Conservation (phyloP, 2,797 vertebrate species). For the Knipowitschia caucasica region DNA sequence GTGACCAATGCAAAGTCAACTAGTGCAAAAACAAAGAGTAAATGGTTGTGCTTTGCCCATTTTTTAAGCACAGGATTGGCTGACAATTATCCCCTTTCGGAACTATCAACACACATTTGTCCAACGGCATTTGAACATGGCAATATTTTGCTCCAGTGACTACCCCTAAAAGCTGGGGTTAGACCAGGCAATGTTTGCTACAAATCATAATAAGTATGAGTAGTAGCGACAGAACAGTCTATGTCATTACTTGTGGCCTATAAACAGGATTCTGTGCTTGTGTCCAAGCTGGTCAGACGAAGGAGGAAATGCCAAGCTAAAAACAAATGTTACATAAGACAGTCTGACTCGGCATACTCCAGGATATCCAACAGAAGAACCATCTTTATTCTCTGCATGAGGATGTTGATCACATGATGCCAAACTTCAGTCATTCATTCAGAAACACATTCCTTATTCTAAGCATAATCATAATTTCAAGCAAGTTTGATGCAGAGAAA, state of each 20-base stretch:
- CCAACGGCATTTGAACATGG: too few relatives aligned
- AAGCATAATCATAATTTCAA: too few relatives aligned
- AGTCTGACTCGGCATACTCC: conserved; percentile 2
- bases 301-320: conserved; percentile 38
- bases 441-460: conserved; percentile 8
- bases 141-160: too few relatives aligned
- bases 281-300: conserved; percentile 13
- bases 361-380: conserved; percentile 18
- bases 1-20: conserved; percentile 23
- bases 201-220: too few relatives aligned
- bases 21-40: too few relatives aligned
- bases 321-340: conserved; percentile 42
- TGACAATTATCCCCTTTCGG: too few relatives aligned
- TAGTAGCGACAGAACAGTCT: conserved; percentile 20
- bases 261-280: conserved; percentile 14
- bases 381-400: neutral
- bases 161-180: too few relatives aligned
- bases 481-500: too few relatives aligned
- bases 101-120: too few relatives aligned
- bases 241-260: conserved; percentile 24
- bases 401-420: conserved; percentile 8
- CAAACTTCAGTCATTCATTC: conserved; percentile 20
- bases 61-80: too few relatives aligned
- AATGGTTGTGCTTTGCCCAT: too few relatives aligned
- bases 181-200: too few relatives aligned